Evolutionary conservation across 64 coral and sea anemone genomes (phyloP).

Genomic region (Dendronephthya gigantea): DNA sequence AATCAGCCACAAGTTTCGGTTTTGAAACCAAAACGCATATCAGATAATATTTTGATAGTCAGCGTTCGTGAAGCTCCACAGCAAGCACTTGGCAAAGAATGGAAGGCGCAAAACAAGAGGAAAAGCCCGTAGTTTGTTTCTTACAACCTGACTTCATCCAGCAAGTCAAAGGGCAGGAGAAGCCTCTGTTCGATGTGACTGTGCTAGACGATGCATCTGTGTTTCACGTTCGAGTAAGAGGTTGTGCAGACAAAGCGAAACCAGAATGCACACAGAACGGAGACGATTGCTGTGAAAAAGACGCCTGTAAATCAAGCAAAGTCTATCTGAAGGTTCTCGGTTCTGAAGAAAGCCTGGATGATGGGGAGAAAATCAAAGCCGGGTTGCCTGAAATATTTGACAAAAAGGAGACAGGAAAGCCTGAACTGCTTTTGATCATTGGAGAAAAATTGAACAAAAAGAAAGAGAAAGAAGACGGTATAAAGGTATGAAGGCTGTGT

Average conservation of each 20-base stretch:
- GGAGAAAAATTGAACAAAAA: background rate
- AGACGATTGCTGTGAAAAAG: background rate
- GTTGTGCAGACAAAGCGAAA: too few species aligned
- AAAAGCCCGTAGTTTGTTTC: constrained; percentile 60
- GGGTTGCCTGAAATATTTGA: constrained; percentile 13
- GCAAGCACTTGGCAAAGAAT: background rate
- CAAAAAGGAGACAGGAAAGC: constrained; percentile 14
- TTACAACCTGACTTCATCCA: constrained; percentile 82
- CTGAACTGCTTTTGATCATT: constrained; percentile 22
- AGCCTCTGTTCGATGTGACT: background rate
- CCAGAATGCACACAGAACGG: background rate
- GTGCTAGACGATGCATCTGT: background rate
- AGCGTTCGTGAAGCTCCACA: too few species aligned
- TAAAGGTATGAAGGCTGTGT: background rate
- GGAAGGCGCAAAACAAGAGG: background rate
- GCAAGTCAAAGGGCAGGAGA: constrained; percentile 17
- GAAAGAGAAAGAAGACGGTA: background rate
- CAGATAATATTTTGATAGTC: too few species aligned
- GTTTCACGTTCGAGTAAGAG: background rate
- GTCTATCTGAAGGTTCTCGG: background rate
- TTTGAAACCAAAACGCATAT: too few species aligned
- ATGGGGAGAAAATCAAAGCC: constrained; percentile 13
- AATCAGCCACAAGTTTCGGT: too few species aligned
- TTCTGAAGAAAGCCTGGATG: background rate
- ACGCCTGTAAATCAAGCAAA: background rate